Evolutionary conservation across 2,113 vertebrate genomes (phyloP), one percentile per base, ranked within the genome.

Genomic region (Scopus umbretta): DNA sequence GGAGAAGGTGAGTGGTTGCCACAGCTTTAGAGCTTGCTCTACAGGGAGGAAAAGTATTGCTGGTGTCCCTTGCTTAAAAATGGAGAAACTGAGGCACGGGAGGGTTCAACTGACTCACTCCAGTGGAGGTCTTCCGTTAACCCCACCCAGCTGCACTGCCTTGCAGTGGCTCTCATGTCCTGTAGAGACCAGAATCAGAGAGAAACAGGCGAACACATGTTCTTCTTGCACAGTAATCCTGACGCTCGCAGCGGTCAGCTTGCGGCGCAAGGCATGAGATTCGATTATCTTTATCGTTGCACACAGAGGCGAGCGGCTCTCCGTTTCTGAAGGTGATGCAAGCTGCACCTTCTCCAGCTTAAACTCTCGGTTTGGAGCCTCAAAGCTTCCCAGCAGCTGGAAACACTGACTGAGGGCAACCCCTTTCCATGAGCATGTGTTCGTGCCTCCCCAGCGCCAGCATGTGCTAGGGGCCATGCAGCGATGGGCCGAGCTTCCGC

Each of bases 191-290:
- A 3, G 76, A 90, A 82, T 45, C 40, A 6, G 62, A 80, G 62
- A 27, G 63, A 58, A 61, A 18, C 66, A 68, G 75, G 72, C 5
- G 5, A 72, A 53, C 34, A 32, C 38, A 9, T 6, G 8, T 86
- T 80, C 26, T 63, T 42, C 79, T 59, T 5, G 4, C 40, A 30
- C 65, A 55, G 53, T 5, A 34, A 68, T 63, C 22, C 73, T 85
- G 56, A 34, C 3, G 2, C 70, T 62, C 0, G 0, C 47, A 21
- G 73, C 0, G 0, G 47, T 58, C 81, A 81, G 78, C 88, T 88
- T 0, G 0, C 0, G 2, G 88, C 16, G 16, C 74, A 63, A 72
- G 63, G 85, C 90, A 56, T 9, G 66, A 75, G 36, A 80, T 88
- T 88, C 1, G 23, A 92, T 96, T 92, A 42, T 61, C 45, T 8